phyloP scores from a whole-genome alignment of 2,888 invertebrate species.

The Psylliodes chrysocephalus region DNA sequence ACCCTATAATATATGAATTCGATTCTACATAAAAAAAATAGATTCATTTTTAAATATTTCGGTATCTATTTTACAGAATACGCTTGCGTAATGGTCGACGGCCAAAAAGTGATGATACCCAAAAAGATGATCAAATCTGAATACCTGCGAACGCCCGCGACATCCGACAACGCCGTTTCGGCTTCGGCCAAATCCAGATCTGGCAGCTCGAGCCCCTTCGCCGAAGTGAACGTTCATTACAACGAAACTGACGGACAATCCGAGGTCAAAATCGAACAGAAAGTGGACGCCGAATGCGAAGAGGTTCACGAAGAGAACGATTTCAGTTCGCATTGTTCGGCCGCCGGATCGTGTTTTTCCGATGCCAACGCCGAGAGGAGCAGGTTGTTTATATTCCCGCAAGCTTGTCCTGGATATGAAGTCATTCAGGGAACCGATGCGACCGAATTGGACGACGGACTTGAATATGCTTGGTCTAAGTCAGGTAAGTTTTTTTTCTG shows the following conservation, averaged over 20 bases:
- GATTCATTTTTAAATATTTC: too few relatives aligned
- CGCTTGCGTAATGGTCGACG: constrained; percentile 57
- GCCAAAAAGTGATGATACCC: constrained; percentile 57
- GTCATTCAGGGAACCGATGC: constrained; percentile 43
- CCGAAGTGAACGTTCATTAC: constrained; percentile 25
- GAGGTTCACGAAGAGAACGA: constrained; percentile 18
- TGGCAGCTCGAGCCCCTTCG: constrained; percentile 24
- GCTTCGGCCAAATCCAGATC: constrained; percentile 23
- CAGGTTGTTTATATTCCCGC: constrained; percentile 60
- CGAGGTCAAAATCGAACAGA: not conserved
- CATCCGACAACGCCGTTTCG: constrained; percentile 41
- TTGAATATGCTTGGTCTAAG: constrained; percentile 25
- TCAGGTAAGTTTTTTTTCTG: constrained; percentile 24
- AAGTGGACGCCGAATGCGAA: not conserved
- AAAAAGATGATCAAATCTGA: constrained; percentile 57
- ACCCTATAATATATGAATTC: too few relatives aligned
- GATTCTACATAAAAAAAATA: too few relatives aligned
- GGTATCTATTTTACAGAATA: too few relatives aligned
- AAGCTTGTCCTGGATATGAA: constrained; percentile 59
- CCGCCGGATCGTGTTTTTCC: constrained; percentile 51
- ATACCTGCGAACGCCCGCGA: constrained; percentile 52
- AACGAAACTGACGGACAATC: not conserved
- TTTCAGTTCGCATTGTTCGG: constrained; percentile 51
- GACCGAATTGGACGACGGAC: not conserved
- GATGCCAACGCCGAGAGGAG: constrained; percentile 41